Evolutionary conservation across 2,888 invertebrate species (phyloP), one percentile per base, ranked within the genome.

Genomic region (Hecatera dysodea): DNA sequence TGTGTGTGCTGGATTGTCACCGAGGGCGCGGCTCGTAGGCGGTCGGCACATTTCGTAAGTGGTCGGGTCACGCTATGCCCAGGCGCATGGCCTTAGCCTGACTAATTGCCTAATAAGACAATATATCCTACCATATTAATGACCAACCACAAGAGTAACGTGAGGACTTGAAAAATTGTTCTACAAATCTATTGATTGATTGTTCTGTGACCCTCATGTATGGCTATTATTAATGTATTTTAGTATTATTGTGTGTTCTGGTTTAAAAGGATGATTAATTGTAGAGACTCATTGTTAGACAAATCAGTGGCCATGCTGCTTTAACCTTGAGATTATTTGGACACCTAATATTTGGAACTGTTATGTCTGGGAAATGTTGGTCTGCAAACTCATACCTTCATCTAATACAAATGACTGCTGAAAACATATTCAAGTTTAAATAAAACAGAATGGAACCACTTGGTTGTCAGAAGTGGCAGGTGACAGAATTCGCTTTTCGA

Each of bases 21-120:
- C 39, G 72, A 66, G 72, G 71, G 79, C 75, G 75, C 64, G 75
- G 80, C 72, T 66, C 44, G 78, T 81, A 75, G 81, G 84, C 61
- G 78, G 63, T 67, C 61, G 69, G 65, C 42, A 48, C 55, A 77
- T 85, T 85, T 84, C 84, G 84, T 68, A 83, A 85, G 72, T 73
- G 63, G 68, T 53, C 81, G n/a, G 78, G 85, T 85, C 84, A 83
- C 80, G 77, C 64, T 56, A 66, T 71, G 62, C 74, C 61, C 64
- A 67, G 68, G 62, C 70, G 61, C 53, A 67, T 63, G 74, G 70
- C 80, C 84, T 75, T 66, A 75, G 55, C 29, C 60, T 74, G 85
- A 83, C 84, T 85, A 87, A 87, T 88, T 86, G 86, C 85, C 83
- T 82, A 86, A 88, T 87, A 86, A 81, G 81, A 65, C 74, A 81